Percentiles rank a stretch among this genome's conserved stretches.
phyloP scores from a whole-genome alignment of 2,113 vertebrate species.

The Muntiacus reevesi region DNA sequence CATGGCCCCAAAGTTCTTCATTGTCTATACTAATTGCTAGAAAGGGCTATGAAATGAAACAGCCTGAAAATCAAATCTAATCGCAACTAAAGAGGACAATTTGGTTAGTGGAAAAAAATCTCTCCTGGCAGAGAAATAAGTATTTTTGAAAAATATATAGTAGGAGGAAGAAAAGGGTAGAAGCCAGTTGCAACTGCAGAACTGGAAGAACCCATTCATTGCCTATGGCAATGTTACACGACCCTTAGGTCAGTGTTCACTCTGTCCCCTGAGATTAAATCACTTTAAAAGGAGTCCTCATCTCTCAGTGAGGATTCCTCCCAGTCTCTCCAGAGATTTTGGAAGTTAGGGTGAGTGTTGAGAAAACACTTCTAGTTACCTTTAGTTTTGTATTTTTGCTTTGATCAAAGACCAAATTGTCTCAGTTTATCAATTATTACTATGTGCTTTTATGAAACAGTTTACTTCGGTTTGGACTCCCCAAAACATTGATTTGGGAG shows the following conservation, averaged over 20 bases:
- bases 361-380: background rate
- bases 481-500: background rate
- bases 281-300: background rate
- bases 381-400: background rate
- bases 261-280: background rate
- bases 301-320: background rate
- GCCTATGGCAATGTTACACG: background rate
- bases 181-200: background rate
- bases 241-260: background rate
- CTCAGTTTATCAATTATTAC: background rate
- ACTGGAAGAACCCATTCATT: background rate
- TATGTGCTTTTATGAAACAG: background rate
- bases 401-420: background rate
- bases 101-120: background rate
- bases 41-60: background rate
- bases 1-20: background rate
- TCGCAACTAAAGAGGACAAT: background rate
- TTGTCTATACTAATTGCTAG: background rate
- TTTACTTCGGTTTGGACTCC: background rate
- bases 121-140: background rate
- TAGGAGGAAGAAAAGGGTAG: background rate
- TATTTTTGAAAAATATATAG: background rate
- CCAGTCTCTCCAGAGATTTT: background rate
- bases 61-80: background rate
- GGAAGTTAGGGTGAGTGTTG: background rate